Evolutionary conservation across 2,888 invertebrate species (phyloP), one percentile per base, ranked within the genome.

Genomic region (Bellardia pandia): DNA sequence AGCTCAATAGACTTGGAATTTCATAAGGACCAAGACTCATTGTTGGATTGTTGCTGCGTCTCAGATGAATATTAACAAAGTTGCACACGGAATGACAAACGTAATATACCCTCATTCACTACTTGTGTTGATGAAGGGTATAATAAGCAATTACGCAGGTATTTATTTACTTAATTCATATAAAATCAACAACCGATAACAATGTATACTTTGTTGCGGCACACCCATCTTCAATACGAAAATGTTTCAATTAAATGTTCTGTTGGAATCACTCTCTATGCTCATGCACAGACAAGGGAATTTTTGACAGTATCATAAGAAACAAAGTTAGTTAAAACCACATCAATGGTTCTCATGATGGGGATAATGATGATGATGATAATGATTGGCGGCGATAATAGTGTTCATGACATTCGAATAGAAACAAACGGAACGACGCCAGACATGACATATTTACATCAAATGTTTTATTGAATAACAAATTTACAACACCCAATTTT

Each of bases 161-260:
- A 83, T 64, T 62, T 62, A 23, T 37, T 71, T 62, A 23, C 23
- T 71, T 37, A 69, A n/a, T 62, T 62, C 60, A 42, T 71, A 42
- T 66, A 7, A 48, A 74, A 74, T 58, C 5, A 79, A 68, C 53
- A 79, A 75, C 14, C 62, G 79, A 85, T 85, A 75, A 78, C 51
- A 37, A 68, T 45, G 13, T 45, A 45, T 13, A 45, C 9, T 13
- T 45, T 42, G 30, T 80, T 53, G 74, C 45, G 56, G 48, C 81
- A 81, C 81, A 81, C 81, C 81, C 81, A 75, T 68, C 30, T 13
- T 33, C 16, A 14, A 23, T 37, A 51, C 40, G 23, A n/a, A 3
- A 42, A 62, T n/a, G 42, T 69, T 58, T 58, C 37, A 62, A 60
- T 71, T 62, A 40, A 51, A 7, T 23, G 60, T 58, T 33, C 9